A percentile compares a stretch with the other conserved stretches of the same genome.
phyloP scores from a whole-genome alignment of 2,888 invertebrate species.

The Cancer borealis region DNA sequence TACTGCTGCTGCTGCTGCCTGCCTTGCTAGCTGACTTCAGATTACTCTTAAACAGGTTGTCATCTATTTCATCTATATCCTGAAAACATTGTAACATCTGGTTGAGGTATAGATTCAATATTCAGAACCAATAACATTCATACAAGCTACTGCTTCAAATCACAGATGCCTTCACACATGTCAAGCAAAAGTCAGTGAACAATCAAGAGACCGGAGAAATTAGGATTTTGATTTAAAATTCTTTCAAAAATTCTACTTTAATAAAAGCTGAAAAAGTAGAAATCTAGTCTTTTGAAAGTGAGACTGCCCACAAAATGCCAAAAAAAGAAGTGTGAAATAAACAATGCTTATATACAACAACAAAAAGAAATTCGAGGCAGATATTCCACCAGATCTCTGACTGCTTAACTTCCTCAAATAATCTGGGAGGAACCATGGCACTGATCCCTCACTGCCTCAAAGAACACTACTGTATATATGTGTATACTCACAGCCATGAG shows the following conservation, averaged over 20 bases:
- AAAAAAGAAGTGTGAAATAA: no score
- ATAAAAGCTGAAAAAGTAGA: background rate
- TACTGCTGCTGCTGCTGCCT: background rate
- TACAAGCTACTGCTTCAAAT: background rate
- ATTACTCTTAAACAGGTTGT: constrained; percentile 64
- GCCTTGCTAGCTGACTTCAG: constrained; percentile 43
- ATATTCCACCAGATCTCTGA: no score
- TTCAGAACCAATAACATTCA: background rate
- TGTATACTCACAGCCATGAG: constrained; percentile 71
- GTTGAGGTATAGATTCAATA: background rate
- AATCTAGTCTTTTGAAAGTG: background rate
- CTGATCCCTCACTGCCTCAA: no score
- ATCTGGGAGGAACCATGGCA: no score
- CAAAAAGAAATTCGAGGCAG: no score
- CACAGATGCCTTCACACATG: background rate
- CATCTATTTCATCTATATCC: constrained; percentile 73
- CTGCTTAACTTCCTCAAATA: no score
- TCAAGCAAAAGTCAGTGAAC: no score
- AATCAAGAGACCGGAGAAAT: no score
- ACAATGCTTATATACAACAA: no score
- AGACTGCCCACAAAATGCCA: no score
- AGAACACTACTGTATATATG: no score
- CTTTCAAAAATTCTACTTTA: background rate
- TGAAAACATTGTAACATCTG: constrained; percentile 40
- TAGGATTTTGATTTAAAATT: no score